Percentiles rank a stretch among this genome's conserved stretches.
Evolutionary conservation across 2,888 invertebrate genomes (phyloP).

Genomic region (Phyllotreta striolata): DNA sequence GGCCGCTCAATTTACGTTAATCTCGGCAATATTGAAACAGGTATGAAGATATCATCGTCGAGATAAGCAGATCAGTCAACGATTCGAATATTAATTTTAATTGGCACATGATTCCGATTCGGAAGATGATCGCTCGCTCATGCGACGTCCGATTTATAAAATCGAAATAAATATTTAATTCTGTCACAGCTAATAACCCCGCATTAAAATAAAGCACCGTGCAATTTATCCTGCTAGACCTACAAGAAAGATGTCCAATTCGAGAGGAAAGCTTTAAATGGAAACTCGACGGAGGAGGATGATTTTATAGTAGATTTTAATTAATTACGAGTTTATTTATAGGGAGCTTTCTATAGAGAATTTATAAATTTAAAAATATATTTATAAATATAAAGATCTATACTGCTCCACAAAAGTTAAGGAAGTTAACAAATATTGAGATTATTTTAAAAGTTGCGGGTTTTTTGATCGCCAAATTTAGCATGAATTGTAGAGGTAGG

Average conservation of each 20-base stretch:
- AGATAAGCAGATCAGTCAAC: constrained; percentile 14
- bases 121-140: constrained; percentile 17
- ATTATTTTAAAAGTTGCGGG: too few species aligned
- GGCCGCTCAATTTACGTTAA: constrained; percentile 11
- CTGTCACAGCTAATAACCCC: constrained; percentile 31
- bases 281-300: constrained; percentile 13
- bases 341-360: too few species aligned
- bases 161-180: constrained; percentile 32
- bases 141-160: constrained; percentile 14
- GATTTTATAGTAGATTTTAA: too few species aligned
- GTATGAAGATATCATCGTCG: constrained; percentile 13
- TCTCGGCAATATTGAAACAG: constrained; percentile 5
- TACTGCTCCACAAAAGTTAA: too few species aligned
- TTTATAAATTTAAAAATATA: too few species aligned
- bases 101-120: constrained; percentile 26
- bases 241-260: constrained; percentile 22
- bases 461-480: too few species aligned
- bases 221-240: constrained; percentile 29
- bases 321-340: too few species aligned
- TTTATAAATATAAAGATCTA: too few species aligned
- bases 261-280: constrained; percentile 10
- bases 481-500: too few species aligned
- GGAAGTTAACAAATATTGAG: too few species aligned
- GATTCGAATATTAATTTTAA: constrained; percentile 21
- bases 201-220: constrained; percentile 26